Evolutionary conservation across 2,888 invertebrate genomes (phyloP).

Genomic region (Acrobasis suavella): DNA sequence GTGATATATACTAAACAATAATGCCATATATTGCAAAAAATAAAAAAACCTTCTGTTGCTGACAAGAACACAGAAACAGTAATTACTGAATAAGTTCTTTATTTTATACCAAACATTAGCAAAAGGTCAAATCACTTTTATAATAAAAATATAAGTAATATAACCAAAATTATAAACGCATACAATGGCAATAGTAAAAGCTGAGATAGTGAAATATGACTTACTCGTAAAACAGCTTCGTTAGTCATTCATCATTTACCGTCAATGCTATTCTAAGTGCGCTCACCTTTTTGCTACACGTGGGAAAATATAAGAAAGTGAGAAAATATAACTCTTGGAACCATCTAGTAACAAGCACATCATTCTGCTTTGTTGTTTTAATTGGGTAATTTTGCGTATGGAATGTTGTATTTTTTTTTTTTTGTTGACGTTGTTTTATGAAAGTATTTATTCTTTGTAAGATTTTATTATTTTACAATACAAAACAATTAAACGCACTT

Average conservation of each 20-base stretch:
- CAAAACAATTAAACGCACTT: too few species aligned
- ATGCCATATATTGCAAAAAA: too few species aligned
- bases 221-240: slow-evolving; percentile 55
- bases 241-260: slow-evolving; percentile 67
- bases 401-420: too few species aligned
- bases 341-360: slow-evolving; percentile 12
- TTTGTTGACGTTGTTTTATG: neutral
- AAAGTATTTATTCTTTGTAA: too few species aligned
- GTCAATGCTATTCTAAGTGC: slow-evolving; percentile 68
- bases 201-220: slow-evolving; percentile 33
- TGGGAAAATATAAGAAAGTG: slow-evolving; percentile 33
- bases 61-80: too few species aligned
- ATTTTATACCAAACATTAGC: too few species aligned
- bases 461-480: too few species aligned
- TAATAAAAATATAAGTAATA: neutral
- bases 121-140: too few species aligned
- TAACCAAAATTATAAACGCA: neutral
- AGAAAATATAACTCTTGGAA: slow-evolving; percentile 20
- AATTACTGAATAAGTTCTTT: too few species aligned
- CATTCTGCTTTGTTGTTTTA: slow-evolving; percentile 14
- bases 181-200: slow-evolving; percentile 11
- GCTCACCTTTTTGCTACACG: slow-evolving; percentile 66
- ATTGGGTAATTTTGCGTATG: neutral
- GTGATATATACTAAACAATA: too few species aligned
- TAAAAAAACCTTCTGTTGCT: too few species aligned